Base-by-base conservation (phyloP, 1,140 invertebrate genomes). In the Chymomyza costata region DNA sequence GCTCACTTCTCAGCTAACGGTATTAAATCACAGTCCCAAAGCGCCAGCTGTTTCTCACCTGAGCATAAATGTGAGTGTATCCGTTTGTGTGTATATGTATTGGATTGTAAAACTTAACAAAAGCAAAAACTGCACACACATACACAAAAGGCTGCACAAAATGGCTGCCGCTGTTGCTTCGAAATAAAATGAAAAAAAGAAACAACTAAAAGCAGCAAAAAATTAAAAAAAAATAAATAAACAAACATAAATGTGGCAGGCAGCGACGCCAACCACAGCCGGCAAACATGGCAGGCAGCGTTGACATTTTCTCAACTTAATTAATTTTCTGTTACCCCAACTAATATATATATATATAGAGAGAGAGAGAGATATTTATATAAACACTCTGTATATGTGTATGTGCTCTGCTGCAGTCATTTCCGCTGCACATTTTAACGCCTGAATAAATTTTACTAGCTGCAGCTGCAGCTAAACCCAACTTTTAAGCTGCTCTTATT, bases 241-340 rank as follows among this genome's bases (percentile, higher is more conserved):
- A 53, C 45, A 41, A 64, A 57, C 56, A 44, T 55, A 50, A 48
- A 62, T 62, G 55, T 54, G 35, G 10, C n/a, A n/a, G n/a, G 37
- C 17, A 34, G 25, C 6, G 37, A 13, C 15, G n/a, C n/a, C n/a
- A n/a, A n/a, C 17, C 3, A 11, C 7, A 10, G 11, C 14, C 11
- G 15, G 13, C 18, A 7, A 19, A 30, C 28, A 34, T 31, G 30
- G 30, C 44, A 32, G 66, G 71, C 71, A 47, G 63, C 66, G 71
- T 76, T 78, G 71, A 76, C 71, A 76, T 78, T 76, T 76, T 78
- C 73, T 78, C 71, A 78, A 78, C 71, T 76, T 76, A 76, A 76
- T 76, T 76, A 76, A 76, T 71, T 76, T 76, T 78, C 45, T 54
- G 61, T 61, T 63, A 56, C 58, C 53, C 46, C 48, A 68, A 48